Base-by-base conservation (phyloP, 2,797 vertebrate species). In the Lophotriccus pileatus region DNA sequence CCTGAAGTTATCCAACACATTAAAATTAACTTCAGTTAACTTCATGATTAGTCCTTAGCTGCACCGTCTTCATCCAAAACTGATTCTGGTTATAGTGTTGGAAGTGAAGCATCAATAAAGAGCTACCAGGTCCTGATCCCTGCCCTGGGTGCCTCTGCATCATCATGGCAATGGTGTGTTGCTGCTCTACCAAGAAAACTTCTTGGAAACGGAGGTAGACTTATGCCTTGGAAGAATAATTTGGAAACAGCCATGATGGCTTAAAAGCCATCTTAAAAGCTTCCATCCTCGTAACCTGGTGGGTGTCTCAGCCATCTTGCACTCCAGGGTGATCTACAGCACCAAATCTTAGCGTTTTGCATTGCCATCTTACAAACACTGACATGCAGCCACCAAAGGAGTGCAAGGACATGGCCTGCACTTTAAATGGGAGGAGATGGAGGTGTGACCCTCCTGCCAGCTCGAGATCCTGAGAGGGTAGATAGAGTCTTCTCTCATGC, bases 341-440 rank as follows among this genome's bases (percentile, higher is more conserved):
- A 28, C 34, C 8, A 14, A 34, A 43, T 69, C n/a, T 67, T 66
- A 11, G 2, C 0, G 12, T 81, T 49, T 64, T 55, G 25, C 37
- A 28, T 32, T 8, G 10, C 50, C 0, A 0, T 43, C 39, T 49
- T 47, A 34, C 56, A n/a, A n/a, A 5, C 10, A 21, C 12, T 20
- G 46, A 37, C 24, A 6, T 4, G 28, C 50, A 68, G 36, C 74
- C 49, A 36, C 79, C 49, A 44, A 25, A 36, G 36, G 23, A 53
- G 41, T 14, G 25, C 25, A 21, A 44, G 32, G n/a, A 36, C 14
- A 5, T 25, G 55, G 36, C 50, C 76, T 87, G n/a, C 22, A 47
- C 1, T 0, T 47, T 46, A 36, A 14, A n/a, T 56, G 58, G 43
- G 19, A 92, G n/a, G 30, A 80, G 64, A 2, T 41, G 16, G 36